These are phyloP conservation scores for Spinibarbus caldwelli DNA, from an alignment of 2,797 vertebrate genomes.

Conservation along the genomic window DNA sequence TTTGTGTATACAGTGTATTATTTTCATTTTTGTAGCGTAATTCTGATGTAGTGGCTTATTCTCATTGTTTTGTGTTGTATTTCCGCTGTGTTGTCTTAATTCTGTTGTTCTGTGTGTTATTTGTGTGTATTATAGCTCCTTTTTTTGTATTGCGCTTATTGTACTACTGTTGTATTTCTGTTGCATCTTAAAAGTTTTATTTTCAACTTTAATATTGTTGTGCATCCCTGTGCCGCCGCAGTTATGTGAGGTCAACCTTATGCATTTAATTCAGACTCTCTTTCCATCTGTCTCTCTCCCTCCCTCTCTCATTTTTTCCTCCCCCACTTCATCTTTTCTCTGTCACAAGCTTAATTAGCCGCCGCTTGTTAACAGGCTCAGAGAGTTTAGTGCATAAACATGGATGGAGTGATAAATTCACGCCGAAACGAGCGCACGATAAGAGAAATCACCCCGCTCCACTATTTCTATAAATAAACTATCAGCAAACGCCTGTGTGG, in stretches of 20 bases:
- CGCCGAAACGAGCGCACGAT: constrained; percentile 46
- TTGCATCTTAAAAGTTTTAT: background rate
- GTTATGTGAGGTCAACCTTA: constrained; percentile 1
- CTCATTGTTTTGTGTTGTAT: background rate
- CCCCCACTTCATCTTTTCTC: constrained; percentile 43
- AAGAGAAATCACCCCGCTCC: constrained; percentile 58
- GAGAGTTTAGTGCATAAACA: constrained; percentile 60
- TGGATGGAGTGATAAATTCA: constrained; percentile 55
- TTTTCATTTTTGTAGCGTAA: background rate
- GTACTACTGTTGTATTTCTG: background rate
- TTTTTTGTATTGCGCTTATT: background rate
- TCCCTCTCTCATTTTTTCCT: constrained; percentile 22
- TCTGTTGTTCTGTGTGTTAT: background rate
- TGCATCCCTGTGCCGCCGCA: background rate
- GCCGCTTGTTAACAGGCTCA: constrained; percentile 59
- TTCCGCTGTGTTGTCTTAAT: background rate
- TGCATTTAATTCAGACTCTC: constrained; percentile 53
- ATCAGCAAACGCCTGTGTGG: constrained; percentile 54
- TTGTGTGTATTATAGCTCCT: background rate
- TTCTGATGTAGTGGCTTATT: background rate
- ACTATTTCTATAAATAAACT: constrained; percentile 59
- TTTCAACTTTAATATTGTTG: constrained; percentile 1
- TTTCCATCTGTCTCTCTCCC: constrained; percentile 28
- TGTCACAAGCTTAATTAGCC: constrained; percentile 58
- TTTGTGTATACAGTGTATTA: background rate